Conservation (phyloP, 2,797 vertebrate species). For the Serranus cabrilla region DNA sequence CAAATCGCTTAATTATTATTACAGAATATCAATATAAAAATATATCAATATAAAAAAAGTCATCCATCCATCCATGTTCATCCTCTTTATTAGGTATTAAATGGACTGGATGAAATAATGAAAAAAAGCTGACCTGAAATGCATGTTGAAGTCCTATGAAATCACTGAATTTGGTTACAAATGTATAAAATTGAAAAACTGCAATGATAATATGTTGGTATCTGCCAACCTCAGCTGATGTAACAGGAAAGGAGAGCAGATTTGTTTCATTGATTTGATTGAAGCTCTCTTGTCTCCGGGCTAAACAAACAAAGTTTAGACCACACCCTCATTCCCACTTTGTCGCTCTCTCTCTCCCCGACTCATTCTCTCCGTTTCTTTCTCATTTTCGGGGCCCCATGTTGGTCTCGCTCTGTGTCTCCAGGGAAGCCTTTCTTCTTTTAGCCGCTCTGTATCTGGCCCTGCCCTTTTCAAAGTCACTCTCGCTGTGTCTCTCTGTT, state of each 20-base stretch:
- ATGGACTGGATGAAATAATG: neutral
- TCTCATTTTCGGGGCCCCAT: constrained; percentile 50
- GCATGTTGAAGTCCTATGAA: too few species aligned
- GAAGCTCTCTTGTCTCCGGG: constrained; percentile 7
- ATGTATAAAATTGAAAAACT: too few species aligned
- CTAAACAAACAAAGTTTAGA: constrained; percentile 41
- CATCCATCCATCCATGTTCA: too few species aligned
- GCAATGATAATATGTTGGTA: neutral
- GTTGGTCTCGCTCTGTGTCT: constrained; percentile 60
- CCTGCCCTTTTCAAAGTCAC: constrained; percentile 77
- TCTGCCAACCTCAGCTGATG: neutral
- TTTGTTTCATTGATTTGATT: neutral
- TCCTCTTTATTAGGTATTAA: neutral
- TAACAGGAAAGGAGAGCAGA: neutral
- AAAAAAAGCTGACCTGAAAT: neutral
- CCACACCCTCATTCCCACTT: constrained; percentile 30
- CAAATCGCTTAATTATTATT: too few species aligned
- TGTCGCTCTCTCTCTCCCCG: constrained; percentile 14
- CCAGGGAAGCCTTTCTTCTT: constrained; percentile 74
- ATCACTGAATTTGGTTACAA: too few species aligned
- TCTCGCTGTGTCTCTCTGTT: constrained; percentile 45
- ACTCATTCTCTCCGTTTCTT: constrained; percentile 40
- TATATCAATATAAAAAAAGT: too few species aligned
- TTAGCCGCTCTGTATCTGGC: constrained; percentile 70
- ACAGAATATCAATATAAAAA: too few species aligned